Base-by-base conservation (phyloP, 2,797 vertebrate species). In the Sebastes steindachneri region DNA sequence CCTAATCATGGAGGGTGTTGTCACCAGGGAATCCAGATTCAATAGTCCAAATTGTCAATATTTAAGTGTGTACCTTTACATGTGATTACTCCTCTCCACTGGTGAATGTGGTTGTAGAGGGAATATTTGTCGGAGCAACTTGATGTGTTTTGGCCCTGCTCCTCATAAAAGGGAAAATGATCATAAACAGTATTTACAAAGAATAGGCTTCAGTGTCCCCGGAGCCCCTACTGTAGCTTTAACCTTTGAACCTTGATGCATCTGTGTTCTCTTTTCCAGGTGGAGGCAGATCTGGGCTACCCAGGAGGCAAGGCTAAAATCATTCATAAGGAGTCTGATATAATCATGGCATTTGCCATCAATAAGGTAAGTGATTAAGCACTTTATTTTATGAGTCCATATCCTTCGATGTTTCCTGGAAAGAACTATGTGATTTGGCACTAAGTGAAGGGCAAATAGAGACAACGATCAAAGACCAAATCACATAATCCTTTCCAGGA, bases 261-360 rank as follows among this genome's bases (percentile, higher is more conserved):
- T 75, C 9, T 5, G 2, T 9, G 48, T 19, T 51, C 8, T 51
- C 19, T 73, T 95, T 89, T 96, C 91, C 70, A 99, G 99, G 97
- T 99, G 82, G 99, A 99, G 95, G 98, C 98, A 48, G 99, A 99
- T 92, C 96, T 99, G 60, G 98, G 99, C 71, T 99, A 98, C 83
- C 98, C 99, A n/a, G 98, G 99, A 83, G 97, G 98, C 75, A 99
- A 99, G 88, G 98, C 99, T 76, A 99, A 98, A 94, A 94, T 99
- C 77, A 97, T 99, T 90, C 99, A 99, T 90, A 99, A 99, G 92
- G 99, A 99, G 68, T 98, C 99, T 0, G 99, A 99, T 89, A 99
- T 99, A 89, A 99, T 99, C 88, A 99, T 99, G 97, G 98, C 98
- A 1, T 99, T 99, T 92, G 96, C 98, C 21, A 96, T 99, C 88